A percentile compares a stretch with the other conserved stretches of the same genome.
Conservation (phyloP, 2,797 vertebrate species). For the Karalla daura region DNA sequence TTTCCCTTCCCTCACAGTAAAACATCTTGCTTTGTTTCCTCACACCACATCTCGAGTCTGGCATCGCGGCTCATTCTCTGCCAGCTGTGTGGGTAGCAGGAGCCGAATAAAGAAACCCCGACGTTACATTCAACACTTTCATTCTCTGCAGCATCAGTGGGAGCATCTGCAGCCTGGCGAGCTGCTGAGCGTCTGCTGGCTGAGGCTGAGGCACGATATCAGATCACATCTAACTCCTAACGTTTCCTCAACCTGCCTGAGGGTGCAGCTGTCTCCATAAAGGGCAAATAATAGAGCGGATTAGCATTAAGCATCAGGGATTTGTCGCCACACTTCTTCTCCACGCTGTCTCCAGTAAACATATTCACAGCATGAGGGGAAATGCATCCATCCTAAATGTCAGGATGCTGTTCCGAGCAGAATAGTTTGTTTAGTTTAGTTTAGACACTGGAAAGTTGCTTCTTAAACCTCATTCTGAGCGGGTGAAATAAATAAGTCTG, state of each 20-base stretch:
- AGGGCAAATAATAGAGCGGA: slow-evolving; percentile 49
- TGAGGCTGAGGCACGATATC: slow-evolving; percentile 17
- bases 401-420: slow-evolving; percentile 2
- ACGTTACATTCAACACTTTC: not conserved
- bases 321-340: slow-evolving; percentile 17
- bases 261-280: slow-evolving; percentile 44
- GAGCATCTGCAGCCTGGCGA: slow-evolving; percentile 14
- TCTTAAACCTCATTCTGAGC: slow-evolving; percentile 20
- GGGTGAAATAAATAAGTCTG: slow-evolving; percentile 30
- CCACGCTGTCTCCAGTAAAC: slow-evolving; percentile 17
- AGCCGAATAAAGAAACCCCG: not conserved
- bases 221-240: not conserved
- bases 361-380: slow-evolving; percentile 11
- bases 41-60: no score
- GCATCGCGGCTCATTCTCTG: no score
- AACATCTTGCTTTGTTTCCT: no score
- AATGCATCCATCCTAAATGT: not conserved
- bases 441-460: not conserved
- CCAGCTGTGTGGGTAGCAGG: no score
- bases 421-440: not conserved
- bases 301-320: slow-evolving; percentile 49
- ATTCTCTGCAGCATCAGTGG: slow-evolving; percentile 10
- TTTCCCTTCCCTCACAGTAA: no score
- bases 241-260: slow-evolving; percentile 15
- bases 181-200: slow-evolving; percentile 18